Evolutionary conservation across 2,797 vertebrate species (phyloP).

Genomic region (Menidia menidia): DNA sequence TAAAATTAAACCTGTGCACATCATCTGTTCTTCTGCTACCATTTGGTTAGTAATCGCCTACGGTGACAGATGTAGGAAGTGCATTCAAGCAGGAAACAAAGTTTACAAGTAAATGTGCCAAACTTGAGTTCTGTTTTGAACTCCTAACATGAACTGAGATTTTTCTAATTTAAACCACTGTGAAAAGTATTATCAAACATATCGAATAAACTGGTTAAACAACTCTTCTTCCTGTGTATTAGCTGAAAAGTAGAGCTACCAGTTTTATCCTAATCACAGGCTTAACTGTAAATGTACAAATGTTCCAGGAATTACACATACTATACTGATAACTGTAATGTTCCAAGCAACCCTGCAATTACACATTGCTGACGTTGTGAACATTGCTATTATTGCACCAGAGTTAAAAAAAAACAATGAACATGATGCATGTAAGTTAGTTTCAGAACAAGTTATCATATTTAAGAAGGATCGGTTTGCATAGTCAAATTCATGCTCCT

Average conservation of each 20-base stretch:
- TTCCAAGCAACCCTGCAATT: constrained; percentile 13
- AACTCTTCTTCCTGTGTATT: background rate
- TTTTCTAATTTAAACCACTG: constrained; percentile 4
- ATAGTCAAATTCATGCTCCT: background rate
- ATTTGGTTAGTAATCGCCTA: background rate
- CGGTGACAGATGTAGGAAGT: background rate
- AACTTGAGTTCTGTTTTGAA: background rate
- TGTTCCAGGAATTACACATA: background rate
- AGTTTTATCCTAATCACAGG: constrained; percentile 8
- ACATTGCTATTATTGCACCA: background rate
- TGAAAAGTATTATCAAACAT: constrained; percentile 6
- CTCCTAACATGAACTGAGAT: background rate
- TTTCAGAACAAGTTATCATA: background rate
- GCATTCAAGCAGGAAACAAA: background rate
- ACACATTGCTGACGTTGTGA: background rate
- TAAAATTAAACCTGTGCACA: no score
- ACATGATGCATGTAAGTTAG: background rate
- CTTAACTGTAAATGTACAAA: constrained; percentile 23
- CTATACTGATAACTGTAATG: constrained; percentile 14
- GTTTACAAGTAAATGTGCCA: background rate
- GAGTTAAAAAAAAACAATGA: background rate
- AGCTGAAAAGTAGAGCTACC: background rate
- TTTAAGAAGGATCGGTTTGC: background rate
- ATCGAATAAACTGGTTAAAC: constrained; percentile 28
- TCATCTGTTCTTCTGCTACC: background rate